Base-by-base conservation (phyloP, 2,888 invertebrate species). In the Mactromeris polynyma region DNA sequence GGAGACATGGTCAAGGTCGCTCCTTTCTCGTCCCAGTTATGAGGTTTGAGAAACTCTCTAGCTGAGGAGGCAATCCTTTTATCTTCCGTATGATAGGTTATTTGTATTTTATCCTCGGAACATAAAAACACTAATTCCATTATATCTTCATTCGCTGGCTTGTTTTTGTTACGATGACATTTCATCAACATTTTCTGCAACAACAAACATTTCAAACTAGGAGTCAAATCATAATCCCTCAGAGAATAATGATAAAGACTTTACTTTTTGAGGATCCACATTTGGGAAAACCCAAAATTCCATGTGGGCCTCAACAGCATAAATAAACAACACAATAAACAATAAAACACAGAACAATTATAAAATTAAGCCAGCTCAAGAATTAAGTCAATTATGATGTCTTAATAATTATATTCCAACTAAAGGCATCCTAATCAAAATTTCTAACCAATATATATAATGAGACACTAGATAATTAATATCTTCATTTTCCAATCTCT, bases 41-140 rank as follows among this genome's bases (percentile, higher is more conserved):
- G 92, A 21, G 96, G 96, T 91, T 96, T 96, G 69, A 96, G 91
- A 93, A 94, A 96, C 88, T 96, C 97, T 38, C 96, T 88, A 0
- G 96, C 96, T 7, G 96, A 96, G 9, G 96, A 95, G 0, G 96
- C 96, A 19, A 97, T 96, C 81, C 96, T 94, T 36, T 92, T 91
- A 81, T 96, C 95, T 88, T 96, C 96, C 4, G 96, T 96, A 91
- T 97, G 97, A 90, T 96, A 97, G 0, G 95, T 96, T 11, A 97
- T 88, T 46, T 95, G 95, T 64, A 96, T 96, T 87, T 96, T 96
- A 83, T 96, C 96, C 86, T 96, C 96, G 9, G 95, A 91, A 31
- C 96, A 93, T 38, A 94, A 81, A 92, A 95, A 97, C 21, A 96
- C 92, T 26, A 96, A 88, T 90, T 97, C 96, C n/a, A 94, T 93